A percentile compares a stretch with the other conserved stretches of the same genome.
Evolutionary conservation across 2,113 vertebrate species (phyloP).

Genomic region (Ceyx cyanopectus): DNA sequence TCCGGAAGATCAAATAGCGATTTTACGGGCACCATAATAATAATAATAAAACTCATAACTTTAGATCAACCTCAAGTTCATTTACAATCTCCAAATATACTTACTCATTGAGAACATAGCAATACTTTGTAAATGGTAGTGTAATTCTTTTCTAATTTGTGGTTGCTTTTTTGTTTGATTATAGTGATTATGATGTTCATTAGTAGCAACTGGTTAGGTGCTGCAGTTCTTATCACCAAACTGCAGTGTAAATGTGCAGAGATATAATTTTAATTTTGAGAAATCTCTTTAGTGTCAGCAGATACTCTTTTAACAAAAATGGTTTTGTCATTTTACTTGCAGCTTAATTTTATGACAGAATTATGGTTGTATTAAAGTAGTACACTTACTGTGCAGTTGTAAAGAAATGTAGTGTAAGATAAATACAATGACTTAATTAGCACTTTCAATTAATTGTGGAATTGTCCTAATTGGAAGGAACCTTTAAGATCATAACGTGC

Average conservation of each 20-base stretch:
- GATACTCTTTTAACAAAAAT: slow-evolving; percentile 22
- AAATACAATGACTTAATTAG: not conserved
- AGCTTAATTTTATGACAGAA: slow-evolving; percentile 39
- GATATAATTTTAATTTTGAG: slow-evolving; percentile 40
- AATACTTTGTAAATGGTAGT: slow-evolving; percentile 66
- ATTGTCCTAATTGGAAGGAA: not conserved
- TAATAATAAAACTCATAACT: not conserved
- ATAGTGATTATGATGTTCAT: slow-evolving; percentile 70
- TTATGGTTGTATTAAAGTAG: slow-evolving; percentile 26
- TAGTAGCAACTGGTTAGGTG: slow-evolving; percentile 69
- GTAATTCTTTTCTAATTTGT: slow-evolving; percentile 58
- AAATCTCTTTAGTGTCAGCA: slow-evolving; percentile 24
- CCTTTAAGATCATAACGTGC: not conserved
- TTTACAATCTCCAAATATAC: slow-evolving; percentile 61
- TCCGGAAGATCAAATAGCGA: not conserved
- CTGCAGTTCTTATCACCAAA: slow-evolving; percentile 46
- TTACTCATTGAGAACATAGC: slow-evolving; percentile 40
- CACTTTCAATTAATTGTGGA: not conserved
- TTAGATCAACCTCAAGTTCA: slow-evolving; percentile 10
- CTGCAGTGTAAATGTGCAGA: not conserved
- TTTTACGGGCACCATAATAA: not conserved
- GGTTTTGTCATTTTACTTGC: slow-evolving; percentile 36
- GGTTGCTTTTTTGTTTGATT: slow-evolving; percentile 77
- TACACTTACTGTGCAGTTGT: not conserved
- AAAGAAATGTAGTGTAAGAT: not conserved